Evolutionary conservation across 1,140 invertebrate genomes (phyloP), one percentile per base, ranked within the genome.

Genomic region (Pogonus chalceus): DNA sequence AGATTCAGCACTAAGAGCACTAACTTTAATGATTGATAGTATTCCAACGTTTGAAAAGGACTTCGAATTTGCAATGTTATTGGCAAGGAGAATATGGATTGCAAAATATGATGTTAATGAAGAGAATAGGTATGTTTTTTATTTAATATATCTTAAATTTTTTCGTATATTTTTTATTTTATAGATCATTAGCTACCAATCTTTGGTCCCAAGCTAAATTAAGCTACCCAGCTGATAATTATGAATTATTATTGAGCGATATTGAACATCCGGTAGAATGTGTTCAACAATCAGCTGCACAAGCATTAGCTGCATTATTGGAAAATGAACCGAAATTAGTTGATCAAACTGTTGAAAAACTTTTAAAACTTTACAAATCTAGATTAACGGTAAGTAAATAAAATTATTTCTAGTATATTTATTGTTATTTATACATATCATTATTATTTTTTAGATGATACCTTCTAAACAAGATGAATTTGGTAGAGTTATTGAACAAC

Each of bases 401-500:
- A 56, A 51, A 26, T 23, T n/a, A 14, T 24, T 9, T 52, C 12
- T 23, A n/a, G 16, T 20, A 21, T 20, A 7, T 52, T 37, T 37
- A n/a, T n/a, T n/a, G n/a, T n/a, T n/a, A n/a, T n/a, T n/a, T n/a
- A n/a, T n/a, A n/a, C n/a, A n/a, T n/a, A n/a, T n/a, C n/a, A n/a
- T n/a, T n/a, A 51, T 16, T 22, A 31, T 60, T 58, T 64, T 67
- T 22, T 65, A 86, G 79, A 80, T 93, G 73, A 87, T 91, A 56
- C 90, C 89, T 14, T 86, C 90, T 2, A 83, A 87, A 66, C 68
- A 92, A 47, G 94, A 98, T 71, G 82, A 88, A 66, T 94, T 98
- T 75, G 94, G 94, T 31, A 83, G 96, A 43, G 82, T 92, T 60
- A 75, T 93, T 16, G 82, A 85, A 61, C 85, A 90, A 59, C 83